Base-by-base conservation (phyloP, 2,113 vertebrate species). In the Pontoporia blainvillei region DNA sequence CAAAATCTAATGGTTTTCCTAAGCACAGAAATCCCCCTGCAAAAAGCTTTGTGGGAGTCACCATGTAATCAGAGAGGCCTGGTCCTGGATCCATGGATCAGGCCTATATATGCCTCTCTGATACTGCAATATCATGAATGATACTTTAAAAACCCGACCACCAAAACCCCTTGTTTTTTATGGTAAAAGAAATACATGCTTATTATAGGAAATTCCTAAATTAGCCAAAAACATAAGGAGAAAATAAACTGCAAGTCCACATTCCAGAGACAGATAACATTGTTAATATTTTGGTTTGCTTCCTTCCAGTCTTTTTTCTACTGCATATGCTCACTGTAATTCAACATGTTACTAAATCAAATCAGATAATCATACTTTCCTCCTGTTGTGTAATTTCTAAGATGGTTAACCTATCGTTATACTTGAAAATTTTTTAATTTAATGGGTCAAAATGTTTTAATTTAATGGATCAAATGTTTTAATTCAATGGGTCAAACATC, bases 301-400 rank as follows among this genome's bases (percentile, higher is more conserved):
- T 98, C 81, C 90, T 87, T 96, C 64, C 69, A 39, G 79, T 76
- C 76, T 84, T 92, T 96, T 89, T 54, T 79, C 92, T 90, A 75
- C 67, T 81, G 49, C 44, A 62, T 34, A 83, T 61, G 27, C n/a
- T 93, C 8, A 1, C 23, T 12, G 6, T 96, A 64, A 97, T 90
- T 95, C 64, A 39, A 34, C 86, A 81, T 59, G 34, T 66, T 76
- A 13, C 81, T 92, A 92, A 96, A 78, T 91, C 76, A 69, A 92
- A 94, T 95, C 52, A 54, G 59, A 94, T 76, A 49, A 71, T 86
- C 72, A 59, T 49, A 62, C 27, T 8, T 82, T 54, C 69, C 86
- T 84, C 96, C 67, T 85, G 83, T 66, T 84, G 83, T 78, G n/a
- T 93, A 69, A 92, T 49, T 95, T 84, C 94, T n/a, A 96, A 66